Percentiles rank a stretch among this genome's conserved stretches.
Evolutionary conservation across 2,113 vertebrate genomes (phyloP).

Genomic region (Oplegnathus fasciatus): DNA sequence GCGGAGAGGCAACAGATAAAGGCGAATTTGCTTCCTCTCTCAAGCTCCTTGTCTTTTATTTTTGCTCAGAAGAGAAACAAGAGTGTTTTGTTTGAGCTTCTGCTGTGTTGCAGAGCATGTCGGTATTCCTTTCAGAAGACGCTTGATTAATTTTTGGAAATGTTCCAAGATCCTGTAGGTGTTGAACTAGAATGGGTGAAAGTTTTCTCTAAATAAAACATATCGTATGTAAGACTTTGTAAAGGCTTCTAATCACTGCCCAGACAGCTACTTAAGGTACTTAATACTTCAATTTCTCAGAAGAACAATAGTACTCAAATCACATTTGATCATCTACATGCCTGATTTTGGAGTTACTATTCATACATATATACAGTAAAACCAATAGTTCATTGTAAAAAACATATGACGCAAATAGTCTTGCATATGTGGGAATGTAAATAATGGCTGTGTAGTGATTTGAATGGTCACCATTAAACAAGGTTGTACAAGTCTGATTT

Average conservation of each 20-base stretch:
- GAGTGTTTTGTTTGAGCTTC: conserved; percentile 63
- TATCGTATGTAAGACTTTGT: conserved; percentile 7
- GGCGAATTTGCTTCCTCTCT: conserved; percentile 61
- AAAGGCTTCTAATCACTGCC: conserved; percentile 34
- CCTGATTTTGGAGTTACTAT: background rate
- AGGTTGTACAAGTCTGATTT: no score
- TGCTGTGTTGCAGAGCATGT: conserved; percentile 34
- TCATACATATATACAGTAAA: no score
- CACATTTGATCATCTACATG: background rate
- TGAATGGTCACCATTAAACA: no score
- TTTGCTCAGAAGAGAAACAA: conserved; percentile 47
- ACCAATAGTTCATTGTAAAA: no score
- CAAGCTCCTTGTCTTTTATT: conserved; percentile 36
- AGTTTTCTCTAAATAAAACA: conserved; percentile 35
- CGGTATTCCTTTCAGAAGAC: conserved; percentile 42
- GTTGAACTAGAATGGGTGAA: conserved; percentile 30
- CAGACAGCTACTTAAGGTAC: background rate
- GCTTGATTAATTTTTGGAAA: conserved; percentile 63
- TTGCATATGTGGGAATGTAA: no score
- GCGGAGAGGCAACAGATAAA: conserved; percentile 52
- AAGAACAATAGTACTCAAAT: background rate
- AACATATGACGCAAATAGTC: no score
- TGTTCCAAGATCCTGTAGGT: conserved; percentile 50
- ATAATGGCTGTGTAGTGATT: no score
- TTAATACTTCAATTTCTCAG: background rate